Percentiles rank a stretch among this genome's conserved stretches.
These are phyloP conservation scores for Nibea albiflora DNA, from an alignment of 2,113 vertebrate species.

Conservation along the genomic window DNA sequence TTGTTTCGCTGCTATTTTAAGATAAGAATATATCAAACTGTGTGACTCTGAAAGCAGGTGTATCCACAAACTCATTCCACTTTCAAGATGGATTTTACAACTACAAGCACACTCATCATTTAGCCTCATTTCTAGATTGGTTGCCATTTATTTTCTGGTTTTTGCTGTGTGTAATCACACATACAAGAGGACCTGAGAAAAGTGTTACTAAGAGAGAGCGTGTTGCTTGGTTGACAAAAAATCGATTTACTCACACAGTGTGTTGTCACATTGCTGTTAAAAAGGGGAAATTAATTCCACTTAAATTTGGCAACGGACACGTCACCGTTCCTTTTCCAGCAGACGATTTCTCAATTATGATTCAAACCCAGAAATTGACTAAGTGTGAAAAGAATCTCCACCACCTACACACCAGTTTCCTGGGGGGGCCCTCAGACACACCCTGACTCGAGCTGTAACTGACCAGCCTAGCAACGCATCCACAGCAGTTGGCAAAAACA, in stretches of 20 bases:
- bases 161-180: neutral
- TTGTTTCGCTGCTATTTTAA: neutral
- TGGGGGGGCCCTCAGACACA: neutral
- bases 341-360: neutral
- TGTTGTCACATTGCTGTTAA: neutral
- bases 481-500: slow-evolving; percentile 44
- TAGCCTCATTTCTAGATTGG: neutral
- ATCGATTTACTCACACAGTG: neutral
- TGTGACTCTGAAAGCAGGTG: neutral
- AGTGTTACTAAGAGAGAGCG: neutral
- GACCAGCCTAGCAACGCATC: slow-evolving; percentile 18
- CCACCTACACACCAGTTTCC: neutral
- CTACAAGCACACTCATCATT: neutral
- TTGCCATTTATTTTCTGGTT: neutral
- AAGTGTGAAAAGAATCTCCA: neutral
- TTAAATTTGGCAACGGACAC: neutral
- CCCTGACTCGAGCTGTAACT: neutral
- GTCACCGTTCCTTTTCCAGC: neutral
- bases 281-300: neutral
- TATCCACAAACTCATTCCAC: neutral
- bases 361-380: neutral
- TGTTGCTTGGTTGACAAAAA: neutral
- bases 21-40: neutral
- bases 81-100: neutral
- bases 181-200: neutral